These are phyloP conservation scores for Halcyon smyrnensis DNA, from an alignment of 2,797 vertebrate genomes.

Conservation along the genomic window DNA sequence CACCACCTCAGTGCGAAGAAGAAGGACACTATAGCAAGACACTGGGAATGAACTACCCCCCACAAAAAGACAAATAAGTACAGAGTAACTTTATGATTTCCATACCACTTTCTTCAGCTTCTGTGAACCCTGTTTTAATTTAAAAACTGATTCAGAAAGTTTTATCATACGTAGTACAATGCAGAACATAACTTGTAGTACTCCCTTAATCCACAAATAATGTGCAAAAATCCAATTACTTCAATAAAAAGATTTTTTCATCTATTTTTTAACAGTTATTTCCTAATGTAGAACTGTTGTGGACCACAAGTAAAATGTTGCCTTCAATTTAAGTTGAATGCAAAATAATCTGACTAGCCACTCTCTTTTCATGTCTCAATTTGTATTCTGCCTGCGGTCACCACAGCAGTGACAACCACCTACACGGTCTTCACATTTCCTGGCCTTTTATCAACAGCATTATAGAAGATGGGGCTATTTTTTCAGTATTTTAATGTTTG, in stretches of 20 bases:
- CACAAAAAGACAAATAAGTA: accelerated
- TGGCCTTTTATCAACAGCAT: not conserved
- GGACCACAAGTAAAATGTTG: not conserved
- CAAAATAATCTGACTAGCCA: not conserved
- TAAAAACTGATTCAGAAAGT: not conserved
- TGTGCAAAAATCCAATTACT: not conserved
- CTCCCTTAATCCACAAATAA: not conserved
- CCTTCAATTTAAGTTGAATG: not conserved
- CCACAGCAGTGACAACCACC: not conserved
- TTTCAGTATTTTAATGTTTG: not conserved
- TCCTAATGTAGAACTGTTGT: not conserved
- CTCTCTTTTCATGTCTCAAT: not conserved
- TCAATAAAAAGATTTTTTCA: not conserved
- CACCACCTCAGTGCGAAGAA: not conserved
- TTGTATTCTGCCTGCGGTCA: not conserved
- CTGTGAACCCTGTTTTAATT: not conserved
- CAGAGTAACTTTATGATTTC: not conserved
- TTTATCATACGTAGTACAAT: not conserved
- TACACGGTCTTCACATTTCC: not conserved
- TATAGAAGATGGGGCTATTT: not conserved
- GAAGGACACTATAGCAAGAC: not conserved
- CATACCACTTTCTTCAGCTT: not conserved
- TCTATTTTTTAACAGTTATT: not conserved
- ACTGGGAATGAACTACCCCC: not conserved
- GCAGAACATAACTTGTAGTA: not conserved